Evolutionary conservation across 2,797 vertebrate species (phyloP).

Genomic region (Meriones psammophilus): DNA sequence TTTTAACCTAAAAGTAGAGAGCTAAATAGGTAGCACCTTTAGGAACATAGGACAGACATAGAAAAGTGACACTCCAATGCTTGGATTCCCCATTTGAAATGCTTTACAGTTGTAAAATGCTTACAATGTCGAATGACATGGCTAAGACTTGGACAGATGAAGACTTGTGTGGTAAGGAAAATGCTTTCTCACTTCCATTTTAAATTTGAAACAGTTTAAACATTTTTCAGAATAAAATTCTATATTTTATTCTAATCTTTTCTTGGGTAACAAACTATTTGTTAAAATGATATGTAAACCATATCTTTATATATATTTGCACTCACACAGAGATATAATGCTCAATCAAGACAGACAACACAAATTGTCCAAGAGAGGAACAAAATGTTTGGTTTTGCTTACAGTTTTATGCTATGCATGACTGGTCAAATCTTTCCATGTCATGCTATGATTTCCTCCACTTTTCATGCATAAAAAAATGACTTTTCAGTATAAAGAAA

Average conservation of each 20-base stretch:
- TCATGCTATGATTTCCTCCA: background rate
- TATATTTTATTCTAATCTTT: background rate
- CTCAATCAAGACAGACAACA: background rate
- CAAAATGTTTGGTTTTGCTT: background rate
- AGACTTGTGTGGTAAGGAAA: background rate
- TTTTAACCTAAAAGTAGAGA: conserved; percentile 24
- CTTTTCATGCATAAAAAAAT: background rate
- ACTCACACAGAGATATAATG: background rate
- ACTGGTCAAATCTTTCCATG: background rate
- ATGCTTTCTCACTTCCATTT: background rate
- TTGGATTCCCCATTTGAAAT: background rate
- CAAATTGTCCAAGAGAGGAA: background rate
- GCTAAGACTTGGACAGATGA: background rate
- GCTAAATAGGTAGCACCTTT: background rate
- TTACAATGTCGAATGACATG: background rate
- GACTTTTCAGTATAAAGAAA: conserved; percentile 22
- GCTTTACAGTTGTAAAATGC: background rate
- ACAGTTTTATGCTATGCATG: background rate
- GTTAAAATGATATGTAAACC: background rate
- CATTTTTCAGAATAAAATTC: background rate
- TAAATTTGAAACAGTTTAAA: background rate
- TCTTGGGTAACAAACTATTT: background rate
- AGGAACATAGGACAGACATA: no score
- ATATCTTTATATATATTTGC: background rate
- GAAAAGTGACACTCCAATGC: no score